Evolutionary conservation across 2,797 vertebrate genomes (phyloP).

Genomic region (Eupleurogrammus muticus): DNA sequence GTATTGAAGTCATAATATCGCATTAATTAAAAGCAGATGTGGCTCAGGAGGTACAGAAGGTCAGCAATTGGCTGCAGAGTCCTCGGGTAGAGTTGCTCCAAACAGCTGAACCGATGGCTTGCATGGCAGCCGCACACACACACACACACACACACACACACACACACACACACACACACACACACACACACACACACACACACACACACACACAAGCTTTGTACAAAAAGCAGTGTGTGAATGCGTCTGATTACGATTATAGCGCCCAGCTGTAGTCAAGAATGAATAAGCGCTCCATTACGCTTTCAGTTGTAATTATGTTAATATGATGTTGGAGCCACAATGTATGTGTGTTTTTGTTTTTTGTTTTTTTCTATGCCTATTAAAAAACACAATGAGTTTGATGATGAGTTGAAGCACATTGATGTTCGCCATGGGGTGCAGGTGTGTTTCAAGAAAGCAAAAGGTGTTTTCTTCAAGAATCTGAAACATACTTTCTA

Average conservation of each 20-base stretch:
- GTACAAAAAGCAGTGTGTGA: neutral
- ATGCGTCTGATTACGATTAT: constrained; percentile 23
- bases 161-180: too few species aligned
- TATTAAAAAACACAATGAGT: too few species aligned
- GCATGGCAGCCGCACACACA: neutral
- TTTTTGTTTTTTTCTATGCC: too few species aligned
- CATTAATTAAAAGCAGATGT: neutral
- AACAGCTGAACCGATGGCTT: neutral
- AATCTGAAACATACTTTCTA: too few species aligned
- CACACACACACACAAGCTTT: neutral
- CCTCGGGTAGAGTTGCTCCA: neutral
- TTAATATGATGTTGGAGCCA: neutral
- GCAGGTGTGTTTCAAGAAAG: too few species aligned
- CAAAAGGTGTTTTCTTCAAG: too few species aligned
- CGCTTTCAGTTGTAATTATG: neutral
- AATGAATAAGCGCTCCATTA: constrained; percentile 21
- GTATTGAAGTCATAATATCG: too few species aligned
- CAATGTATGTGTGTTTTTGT: too few species aligned
- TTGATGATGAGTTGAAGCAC: too few species aligned
- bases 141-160: too few species aligned
- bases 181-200: too few species aligned
- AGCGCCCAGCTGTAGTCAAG: neutral
- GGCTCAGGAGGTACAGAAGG: neutral
- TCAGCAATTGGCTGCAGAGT: neutral
- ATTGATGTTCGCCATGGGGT: too few species aligned